Conservation (phyloP, 2,113 vertebrate species). For the Cyprinodon brontotheroides region DNA sequence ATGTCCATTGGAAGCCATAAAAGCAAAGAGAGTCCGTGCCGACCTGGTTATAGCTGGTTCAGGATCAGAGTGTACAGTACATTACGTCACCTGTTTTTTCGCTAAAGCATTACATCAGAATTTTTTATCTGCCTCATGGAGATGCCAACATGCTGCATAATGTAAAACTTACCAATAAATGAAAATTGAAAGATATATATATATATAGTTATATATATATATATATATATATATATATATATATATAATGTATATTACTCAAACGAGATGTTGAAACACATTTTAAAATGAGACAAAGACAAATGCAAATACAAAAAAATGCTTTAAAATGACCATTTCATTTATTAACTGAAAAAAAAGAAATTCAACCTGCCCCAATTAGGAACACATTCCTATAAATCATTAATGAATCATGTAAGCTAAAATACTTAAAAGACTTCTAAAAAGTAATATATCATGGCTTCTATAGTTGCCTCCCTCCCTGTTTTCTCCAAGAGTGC, state of each 20-base stretch:
- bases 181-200: no score
- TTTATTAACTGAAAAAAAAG: no score
- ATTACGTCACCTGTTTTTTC: constrained; percentile 78
- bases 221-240: no score
- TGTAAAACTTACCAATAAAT: neutral
- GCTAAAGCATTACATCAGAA: constrained; percentile 70
- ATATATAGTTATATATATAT: no score
- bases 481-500: neutral
- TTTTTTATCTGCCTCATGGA: constrained; percentile 53
- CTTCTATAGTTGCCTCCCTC: neutral
- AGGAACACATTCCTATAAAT: no score
- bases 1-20: neutral
- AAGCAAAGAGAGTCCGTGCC: constrained; percentile 5
- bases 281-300: neutral
- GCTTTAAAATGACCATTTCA: no score
- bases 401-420: no score
- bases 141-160: constrained; percentile 27
- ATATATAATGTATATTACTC: no score
- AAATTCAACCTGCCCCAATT: no score
- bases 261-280: neutral
- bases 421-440: no score
- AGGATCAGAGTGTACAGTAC: constrained; percentile 66
- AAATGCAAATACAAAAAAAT: neutral
- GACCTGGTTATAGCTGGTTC: constrained; percentile 19
- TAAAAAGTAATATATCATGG: no score